phyloP scores from a whole-genome alignment of 2,888 invertebrate species.

The Lithophane ornitopus region DNA sequence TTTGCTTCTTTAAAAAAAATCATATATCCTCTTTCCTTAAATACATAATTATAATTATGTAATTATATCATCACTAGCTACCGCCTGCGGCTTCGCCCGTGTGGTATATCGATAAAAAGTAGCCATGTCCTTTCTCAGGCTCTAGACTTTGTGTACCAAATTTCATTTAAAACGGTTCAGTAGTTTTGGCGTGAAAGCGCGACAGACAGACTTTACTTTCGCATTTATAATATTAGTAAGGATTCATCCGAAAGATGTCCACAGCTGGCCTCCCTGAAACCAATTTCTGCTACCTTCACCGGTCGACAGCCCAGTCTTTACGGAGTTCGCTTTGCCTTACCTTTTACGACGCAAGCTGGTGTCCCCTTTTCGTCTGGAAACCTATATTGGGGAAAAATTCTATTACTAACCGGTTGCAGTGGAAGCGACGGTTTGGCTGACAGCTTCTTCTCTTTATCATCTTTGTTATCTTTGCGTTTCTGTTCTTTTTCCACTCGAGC shows the following conservation, averaged over 20 bases:
- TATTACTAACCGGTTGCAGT: constrained; percentile 46
- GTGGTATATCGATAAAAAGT: no score
- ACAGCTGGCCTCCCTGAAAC: background rate
- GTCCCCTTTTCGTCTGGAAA: background rate
- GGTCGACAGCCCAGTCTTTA: background rate
- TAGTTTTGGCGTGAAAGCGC: no score
- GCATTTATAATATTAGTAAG: no score
- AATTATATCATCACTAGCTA: background rate
- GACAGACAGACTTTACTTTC: no score
- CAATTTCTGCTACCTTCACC: background rate
- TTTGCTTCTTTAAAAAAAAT: no score
- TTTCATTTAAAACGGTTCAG: no score
- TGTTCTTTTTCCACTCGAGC: constrained; percentile 37
- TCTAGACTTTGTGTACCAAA: no score
- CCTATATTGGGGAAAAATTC: background rate
- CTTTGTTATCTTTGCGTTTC: constrained; percentile 45
- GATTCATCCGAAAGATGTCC: background rate
- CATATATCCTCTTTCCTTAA: no score
- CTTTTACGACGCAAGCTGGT: background rate
- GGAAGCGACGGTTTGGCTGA: constrained; percentile 32
- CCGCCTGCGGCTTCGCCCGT: no score
- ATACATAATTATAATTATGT: no score
- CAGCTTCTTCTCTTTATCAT: constrained; percentile 42
- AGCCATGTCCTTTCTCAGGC: no score
- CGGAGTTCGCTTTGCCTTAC: background rate